phyloP scores from a whole-genome alignment of 2,113 vertebrate species.

The Tragelaphus strepsiceros region DNA sequence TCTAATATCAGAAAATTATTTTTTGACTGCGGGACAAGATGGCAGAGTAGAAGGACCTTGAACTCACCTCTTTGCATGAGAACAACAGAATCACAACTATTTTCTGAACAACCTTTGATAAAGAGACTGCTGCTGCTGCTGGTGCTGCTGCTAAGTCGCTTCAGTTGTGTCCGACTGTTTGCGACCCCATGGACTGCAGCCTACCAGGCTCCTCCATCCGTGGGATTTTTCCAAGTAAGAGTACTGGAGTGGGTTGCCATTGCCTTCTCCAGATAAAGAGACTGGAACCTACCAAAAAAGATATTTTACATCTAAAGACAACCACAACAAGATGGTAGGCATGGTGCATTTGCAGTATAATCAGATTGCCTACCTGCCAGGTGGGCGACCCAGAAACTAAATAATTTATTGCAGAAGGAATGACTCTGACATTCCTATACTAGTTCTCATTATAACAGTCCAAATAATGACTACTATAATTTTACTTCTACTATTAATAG shows the following conservation, averaged over 20 bases:
- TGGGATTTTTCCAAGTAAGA: too few relatives aligned
- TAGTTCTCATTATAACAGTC: background rate
- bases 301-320: background rate
- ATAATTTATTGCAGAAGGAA: background rate
- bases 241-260: background rate
- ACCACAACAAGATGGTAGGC: background rate
- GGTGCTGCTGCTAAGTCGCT: too few relatives aligned
- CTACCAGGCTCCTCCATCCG: too few relatives aligned
- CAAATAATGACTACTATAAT: background rate
- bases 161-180: too few relatives aligned
- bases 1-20: background rate
- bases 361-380: background rate
- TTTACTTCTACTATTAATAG: background rate
- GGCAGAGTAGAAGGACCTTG: background rate
- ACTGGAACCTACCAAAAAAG: background rate
- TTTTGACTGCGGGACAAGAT: background rate
- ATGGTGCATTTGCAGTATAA: background rate
- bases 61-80: background rate
- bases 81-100: background rate
- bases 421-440: background rate
- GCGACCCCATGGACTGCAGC: too few relatives aligned
- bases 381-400: background rate
- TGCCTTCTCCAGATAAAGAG: background rate
- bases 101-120: background rate
- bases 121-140: background rate